phyloP scores from a whole-genome alignment of 2,888 invertebrate genomes.

The Heterodera filipjevi region DNA sequence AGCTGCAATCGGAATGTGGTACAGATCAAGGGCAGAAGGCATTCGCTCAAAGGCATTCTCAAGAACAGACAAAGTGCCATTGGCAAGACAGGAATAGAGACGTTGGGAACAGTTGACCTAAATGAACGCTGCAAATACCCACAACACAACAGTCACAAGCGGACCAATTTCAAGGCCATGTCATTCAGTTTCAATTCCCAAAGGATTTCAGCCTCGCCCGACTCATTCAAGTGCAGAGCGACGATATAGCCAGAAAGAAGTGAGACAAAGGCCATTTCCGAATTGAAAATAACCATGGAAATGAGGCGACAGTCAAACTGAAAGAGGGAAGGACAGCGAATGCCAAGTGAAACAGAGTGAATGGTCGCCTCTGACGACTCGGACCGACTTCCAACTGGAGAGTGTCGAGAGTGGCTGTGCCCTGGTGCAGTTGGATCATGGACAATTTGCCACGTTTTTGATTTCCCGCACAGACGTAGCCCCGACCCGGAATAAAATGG shows the following conservation, averaged over 20 bases:
- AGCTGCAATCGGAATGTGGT: constrained; percentile 69
- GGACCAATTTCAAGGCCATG: constrained; percentile 67
- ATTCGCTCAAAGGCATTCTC: constrained; percentile 65
- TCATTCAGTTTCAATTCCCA: constrained; percentile 69
- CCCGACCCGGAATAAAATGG: constrained; percentile 37
- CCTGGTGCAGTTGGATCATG: constrained; percentile 50
- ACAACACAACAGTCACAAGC: neutral
- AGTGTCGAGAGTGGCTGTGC: constrained; percentile 57
- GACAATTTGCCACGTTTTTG: constrained; percentile 49
- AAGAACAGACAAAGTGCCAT: constrained; percentile 69
- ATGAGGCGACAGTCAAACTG: constrained; percentile 68
- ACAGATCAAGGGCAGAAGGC: constrained; percentile 66
- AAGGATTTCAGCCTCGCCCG: constrained; percentile 46
- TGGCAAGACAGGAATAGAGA: constrained; percentile 69
- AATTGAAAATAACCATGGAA: constrained; percentile 66
- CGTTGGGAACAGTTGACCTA: constrained; percentile 61
- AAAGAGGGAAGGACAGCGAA: neutral
- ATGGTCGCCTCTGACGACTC: neutral
- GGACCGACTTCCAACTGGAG: constrained; percentile 40
- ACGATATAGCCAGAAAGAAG: constrained; percentile 67
- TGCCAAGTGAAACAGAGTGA: constrained; percentile 10
- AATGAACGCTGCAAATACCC: neutral
- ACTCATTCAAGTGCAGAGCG: constrained; percentile 63
- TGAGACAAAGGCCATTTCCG: constrained; percentile 67
- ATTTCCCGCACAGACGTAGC: constrained; percentile 48